phyloP scores from a whole-genome alignment of 2,888 invertebrate genomes.

The Anthrax anthrax region DNA sequence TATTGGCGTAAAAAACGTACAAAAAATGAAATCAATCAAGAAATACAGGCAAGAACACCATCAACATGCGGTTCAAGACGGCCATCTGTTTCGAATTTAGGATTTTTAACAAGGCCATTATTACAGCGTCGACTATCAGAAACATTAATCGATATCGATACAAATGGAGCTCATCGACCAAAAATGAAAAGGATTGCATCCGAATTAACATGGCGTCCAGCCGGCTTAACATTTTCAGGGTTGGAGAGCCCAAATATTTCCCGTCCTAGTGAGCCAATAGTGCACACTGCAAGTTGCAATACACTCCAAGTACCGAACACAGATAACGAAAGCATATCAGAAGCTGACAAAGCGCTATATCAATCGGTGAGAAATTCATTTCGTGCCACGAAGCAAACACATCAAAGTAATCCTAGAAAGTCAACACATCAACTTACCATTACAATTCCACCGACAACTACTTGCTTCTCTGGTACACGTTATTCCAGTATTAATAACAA shows the following conservation, averaged over 20 bases:
- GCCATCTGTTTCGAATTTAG: conserved; percentile 48
- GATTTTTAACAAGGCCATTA: conserved; percentile 38
- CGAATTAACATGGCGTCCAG: conserved; percentile 39
- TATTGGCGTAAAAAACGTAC: conserved; percentile 65
- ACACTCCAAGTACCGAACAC: conserved; percentile 43
- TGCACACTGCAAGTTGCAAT: conserved; percentile 53
- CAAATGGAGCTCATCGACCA: conserved; percentile 15
- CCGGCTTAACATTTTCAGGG: conserved; percentile 17
- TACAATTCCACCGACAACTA: not conserved
- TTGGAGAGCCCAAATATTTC: conserved; percentile 18
- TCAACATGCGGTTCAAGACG: conserved; percentile 61
- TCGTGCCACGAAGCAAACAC: conserved; percentile 8
- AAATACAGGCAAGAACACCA: conserved; percentile 66
- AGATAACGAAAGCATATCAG: conserved; percentile 27
- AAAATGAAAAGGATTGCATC: conserved; percentile 37
- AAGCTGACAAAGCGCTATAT: conserved; percentile 28
- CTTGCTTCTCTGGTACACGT: not conserved
- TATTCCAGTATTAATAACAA: not conserved
- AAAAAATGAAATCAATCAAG: conserved; percentile 63
- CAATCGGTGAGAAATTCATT: conserved; percentile 18
- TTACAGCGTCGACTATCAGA: conserved; percentile 43
- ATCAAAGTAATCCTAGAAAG: conserved; percentile 5
- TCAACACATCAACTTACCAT: not conserved
- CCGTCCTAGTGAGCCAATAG: conserved; percentile 33
- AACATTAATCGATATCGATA: conserved; percentile 37